Evolutionary conservation across 2,113 vertebrate species (phyloP), one percentile per base, ranked within the genome.

Genomic region (Holacanthus passer): DNA sequence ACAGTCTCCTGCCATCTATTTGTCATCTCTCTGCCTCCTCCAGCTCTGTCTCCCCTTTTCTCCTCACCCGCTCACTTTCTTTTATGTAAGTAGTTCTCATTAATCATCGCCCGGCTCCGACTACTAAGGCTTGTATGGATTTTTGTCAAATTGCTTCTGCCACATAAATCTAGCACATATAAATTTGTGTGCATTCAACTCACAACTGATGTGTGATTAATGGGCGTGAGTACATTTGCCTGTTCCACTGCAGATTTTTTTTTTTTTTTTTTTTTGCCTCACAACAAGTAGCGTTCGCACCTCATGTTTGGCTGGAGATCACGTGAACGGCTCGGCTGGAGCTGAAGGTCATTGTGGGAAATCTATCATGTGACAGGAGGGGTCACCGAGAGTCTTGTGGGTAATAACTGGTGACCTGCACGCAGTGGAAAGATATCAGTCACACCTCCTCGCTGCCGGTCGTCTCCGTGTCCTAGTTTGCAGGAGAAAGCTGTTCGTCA

Each of bases 61-160:
- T 86, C 68, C 69, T 67, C 85, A 55, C 78, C 73, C 43, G 19
- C 79, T 86, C 86, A 86, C 89, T 91, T 86, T 92, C 86, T 91
- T 85, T 80, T 85, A 88, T 80, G 89, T 82, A 88, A 91, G 87
- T 87, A 83, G 79, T 79, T 88, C 79, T 87, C 89, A 89, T 93
- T 91, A 90, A 93, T 94, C 91, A 91, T 58, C 0, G 65, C 35
- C 22, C 9, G n/a, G 55, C 80, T 77, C 63, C 53, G 47, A 79
- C 84, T 82, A 73, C 87, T 88, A 72, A 88, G 83, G 81, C 86
- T 85, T 73, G 73, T 92, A 92, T 91, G 79, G 91, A 93, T 93
- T 91, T 91, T 89, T 85, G 88, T 92, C 87, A 91, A 91, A 91
- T 91, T 90, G 89, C 91, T 82, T 89, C 90, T 85, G 90, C 89